Conservation (phyloP, 2,888 invertebrate species). For the Drosophila paracracens region DNA sequence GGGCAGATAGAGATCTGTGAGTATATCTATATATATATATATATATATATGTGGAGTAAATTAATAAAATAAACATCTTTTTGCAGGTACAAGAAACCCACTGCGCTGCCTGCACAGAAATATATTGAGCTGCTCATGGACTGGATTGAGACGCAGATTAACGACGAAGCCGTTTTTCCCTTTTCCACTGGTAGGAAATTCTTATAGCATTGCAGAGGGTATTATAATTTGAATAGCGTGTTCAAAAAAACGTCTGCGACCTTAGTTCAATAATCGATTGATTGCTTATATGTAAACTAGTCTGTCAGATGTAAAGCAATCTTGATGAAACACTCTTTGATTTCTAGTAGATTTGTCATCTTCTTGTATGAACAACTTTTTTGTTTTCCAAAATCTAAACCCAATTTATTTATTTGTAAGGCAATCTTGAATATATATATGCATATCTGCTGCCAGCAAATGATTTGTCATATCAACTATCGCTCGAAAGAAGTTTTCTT, state of each 20-base stretch:
- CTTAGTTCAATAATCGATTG: not conserved
- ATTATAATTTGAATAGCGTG: not conserved
- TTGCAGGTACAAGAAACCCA: constrained; percentile 90
- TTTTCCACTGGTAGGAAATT: constrained; percentile 87
- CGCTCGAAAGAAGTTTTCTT: not conserved
- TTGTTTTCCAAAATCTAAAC: not conserved
- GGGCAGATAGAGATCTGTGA: constrained; percentile 92
- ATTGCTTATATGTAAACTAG: not conserved
- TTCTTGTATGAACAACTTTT: not conserved
- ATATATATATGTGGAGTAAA: too few species aligned
- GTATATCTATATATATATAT: constrained; percentile 12
- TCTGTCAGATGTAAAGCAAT: not conserved
- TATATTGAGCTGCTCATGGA: constrained; percentile 95
- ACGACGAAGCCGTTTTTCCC: constrained; percentile 94
- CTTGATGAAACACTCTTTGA: not conserved
- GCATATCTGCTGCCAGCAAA: not conserved
- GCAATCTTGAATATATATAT: too few species aligned
- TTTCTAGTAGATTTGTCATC: not conserved
- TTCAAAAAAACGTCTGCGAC: not conserved
- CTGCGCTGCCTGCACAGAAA: constrained; percentile 92
- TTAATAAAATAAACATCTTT: not conserved
- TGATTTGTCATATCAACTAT: not conserved
- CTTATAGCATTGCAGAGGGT: not conserved
- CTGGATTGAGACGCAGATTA: constrained; percentile 96
- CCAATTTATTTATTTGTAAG: too few species aligned